A percentile compares a stretch with the other conserved stretches of the same genome.
These are phyloP conservation scores for Parambassis ranga DNA, from an alignment of 2,797 vertebrate genomes.

Conservation along the genomic window DNA sequence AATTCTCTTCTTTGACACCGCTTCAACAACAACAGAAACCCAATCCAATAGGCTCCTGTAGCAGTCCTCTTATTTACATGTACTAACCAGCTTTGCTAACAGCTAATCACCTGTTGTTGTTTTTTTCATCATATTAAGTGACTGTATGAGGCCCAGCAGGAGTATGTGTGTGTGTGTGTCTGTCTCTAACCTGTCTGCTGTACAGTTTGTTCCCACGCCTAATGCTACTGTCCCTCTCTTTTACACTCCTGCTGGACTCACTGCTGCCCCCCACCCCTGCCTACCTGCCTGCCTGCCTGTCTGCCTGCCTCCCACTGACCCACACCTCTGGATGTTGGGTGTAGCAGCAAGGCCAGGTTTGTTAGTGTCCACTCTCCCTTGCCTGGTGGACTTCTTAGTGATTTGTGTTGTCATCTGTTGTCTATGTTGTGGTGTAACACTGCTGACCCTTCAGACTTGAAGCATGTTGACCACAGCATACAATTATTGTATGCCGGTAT, in stretches of 20 bases:
- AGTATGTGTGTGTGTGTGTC: background rate
- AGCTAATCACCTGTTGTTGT: background rate
- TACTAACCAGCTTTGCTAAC: background rate
- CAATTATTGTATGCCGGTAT: too few relatives aligned
- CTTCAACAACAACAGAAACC: background rate
- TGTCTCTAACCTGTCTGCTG: background rate
- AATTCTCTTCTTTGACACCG: background rate
- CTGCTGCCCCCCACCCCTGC: slow-evolving; percentile 71
- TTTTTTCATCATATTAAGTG: slow-evolving; percentile 3
- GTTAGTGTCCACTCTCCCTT: slow-evolving; percentile 69
- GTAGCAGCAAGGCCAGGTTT: slow-evolving; percentile 85
- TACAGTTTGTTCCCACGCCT: slow-evolving; percentile 50
- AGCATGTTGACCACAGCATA: too few relatives aligned
- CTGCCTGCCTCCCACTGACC: slow-evolving; percentile 64
- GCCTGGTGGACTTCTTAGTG: too few relatives aligned
- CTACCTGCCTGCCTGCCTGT: too few relatives aligned
- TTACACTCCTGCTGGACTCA: slow-evolving; percentile 65
- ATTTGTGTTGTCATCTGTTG: slow-evolving; percentile 18
- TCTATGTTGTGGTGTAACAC: slow-evolving; percentile 4
- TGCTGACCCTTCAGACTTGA: background rate
- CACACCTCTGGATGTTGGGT: slow-evolving; percentile 74
- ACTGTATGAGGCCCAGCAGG: slow-evolving; percentile 1
- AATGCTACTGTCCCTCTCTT: slow-evolving; percentile 79
- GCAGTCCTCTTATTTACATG: background rate
- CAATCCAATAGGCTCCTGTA: background rate